These are phyloP conservation scores for Plebejus argus DNA, from an alignment of 2,888 invertebrate genomes.

Conservation along the genomic window DNA sequence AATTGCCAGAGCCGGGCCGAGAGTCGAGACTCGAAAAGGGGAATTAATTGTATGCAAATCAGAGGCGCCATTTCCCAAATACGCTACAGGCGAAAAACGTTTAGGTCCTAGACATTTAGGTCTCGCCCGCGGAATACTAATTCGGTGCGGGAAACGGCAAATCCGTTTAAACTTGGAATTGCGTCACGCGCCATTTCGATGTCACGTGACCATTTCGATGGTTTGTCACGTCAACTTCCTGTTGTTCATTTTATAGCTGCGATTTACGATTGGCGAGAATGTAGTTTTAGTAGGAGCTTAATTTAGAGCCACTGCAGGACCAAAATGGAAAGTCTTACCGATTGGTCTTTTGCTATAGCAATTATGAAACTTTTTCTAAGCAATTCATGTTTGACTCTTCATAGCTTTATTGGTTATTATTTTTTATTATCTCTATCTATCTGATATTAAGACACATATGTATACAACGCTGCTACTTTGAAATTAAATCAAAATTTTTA, in stretches of 20 bases:
- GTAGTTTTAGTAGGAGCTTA: neutral
- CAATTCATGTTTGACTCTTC: too few relatives aligned
- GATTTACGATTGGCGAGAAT: neutral
- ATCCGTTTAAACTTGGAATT: conserved; percentile 9
- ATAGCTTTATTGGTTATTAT: too few relatives aligned
- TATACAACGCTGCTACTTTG: too few relatives aligned
- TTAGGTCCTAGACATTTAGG: neutral
- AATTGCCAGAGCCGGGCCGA: neutral
- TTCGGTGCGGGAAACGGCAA: conserved; percentile 8
- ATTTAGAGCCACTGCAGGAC: too few relatives aligned
- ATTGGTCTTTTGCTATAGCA: too few relatives aligned
- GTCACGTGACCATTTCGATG: neutral
- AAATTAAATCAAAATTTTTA: too few relatives aligned
- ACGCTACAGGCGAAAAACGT: neutral
- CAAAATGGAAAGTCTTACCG: too few relatives aligned
- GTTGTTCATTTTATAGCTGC: neutral
- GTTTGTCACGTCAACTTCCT: neutral
- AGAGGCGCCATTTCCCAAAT: neutral
- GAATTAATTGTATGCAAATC: conserved; percentile 5
- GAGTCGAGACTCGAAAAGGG: neutral
- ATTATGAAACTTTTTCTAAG: too few relatives aligned
- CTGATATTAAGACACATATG: too few relatives aligned
- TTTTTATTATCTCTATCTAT: too few relatives aligned
- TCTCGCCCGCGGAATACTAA: conserved; percentile 18
- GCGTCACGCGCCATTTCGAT: neutral